Conservation (phyloP, 1,140 invertebrate species). For the Scaptomyza pallida region DNA sequence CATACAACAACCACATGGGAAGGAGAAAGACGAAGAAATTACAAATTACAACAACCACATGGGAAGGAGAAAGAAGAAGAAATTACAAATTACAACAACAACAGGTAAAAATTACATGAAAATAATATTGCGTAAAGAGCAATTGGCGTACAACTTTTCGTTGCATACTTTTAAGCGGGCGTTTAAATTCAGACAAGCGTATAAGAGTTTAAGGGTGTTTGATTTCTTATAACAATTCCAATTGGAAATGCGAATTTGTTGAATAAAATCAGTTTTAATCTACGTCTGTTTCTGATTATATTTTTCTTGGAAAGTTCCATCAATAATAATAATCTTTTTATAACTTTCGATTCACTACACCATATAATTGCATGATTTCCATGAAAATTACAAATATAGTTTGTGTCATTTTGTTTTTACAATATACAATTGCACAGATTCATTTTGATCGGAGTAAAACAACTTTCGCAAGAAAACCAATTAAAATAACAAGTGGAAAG, state of each 20-base stretch:
- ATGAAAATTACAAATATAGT: neutral
- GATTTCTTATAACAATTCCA: neutral
- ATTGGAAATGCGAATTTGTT: conserved; percentile 12
- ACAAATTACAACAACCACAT: too few relatives aligned
- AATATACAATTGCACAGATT: neutral
- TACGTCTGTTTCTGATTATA: too few relatives aligned
- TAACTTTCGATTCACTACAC: too few relatives aligned
- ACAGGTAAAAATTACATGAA: too few relatives aligned
- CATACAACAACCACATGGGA: too few relatives aligned
- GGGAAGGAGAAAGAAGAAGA: too few relatives aligned
- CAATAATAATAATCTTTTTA: neutral
- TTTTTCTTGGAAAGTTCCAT: too few relatives aligned
- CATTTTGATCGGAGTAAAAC: neutral
- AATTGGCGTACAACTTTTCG: conserved; percentile 4
- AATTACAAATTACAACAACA: too few relatives aligned
- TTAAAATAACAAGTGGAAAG: conserved; percentile 18
- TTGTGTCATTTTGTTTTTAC: neutral
- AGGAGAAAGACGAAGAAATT: too few relatives aligned
- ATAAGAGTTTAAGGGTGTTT: neutral
- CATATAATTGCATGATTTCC: neutral
- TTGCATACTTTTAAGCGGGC: conserved; percentile 50
- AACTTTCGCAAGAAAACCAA: conserved; percentile 5
- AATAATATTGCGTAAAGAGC: conserved; percentile 15
- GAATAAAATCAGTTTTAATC: too few relatives aligned
- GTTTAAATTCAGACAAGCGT: neutral